Conservation (phyloP, 2,797 vertebrate species). For the Rhinophrynus dorsalis region DNA sequence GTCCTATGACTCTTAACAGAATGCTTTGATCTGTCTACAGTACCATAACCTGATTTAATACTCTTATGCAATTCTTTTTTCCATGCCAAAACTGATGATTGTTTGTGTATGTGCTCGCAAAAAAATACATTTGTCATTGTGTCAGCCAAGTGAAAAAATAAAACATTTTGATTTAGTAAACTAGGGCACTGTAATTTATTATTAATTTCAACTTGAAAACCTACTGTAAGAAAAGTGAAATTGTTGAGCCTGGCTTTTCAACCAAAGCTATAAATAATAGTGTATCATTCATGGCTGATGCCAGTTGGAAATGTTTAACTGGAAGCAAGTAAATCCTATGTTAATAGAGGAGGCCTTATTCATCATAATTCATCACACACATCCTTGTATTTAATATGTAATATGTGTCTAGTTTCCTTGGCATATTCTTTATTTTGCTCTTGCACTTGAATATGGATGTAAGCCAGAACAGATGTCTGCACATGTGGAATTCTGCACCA, state of each 20-base stretch:
- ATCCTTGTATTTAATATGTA: too few species aligned
- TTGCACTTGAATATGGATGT: too few species aligned
- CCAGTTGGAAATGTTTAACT: constrained; percentile 14
- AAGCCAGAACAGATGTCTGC: too few species aligned
- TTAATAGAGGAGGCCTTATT: neutral
- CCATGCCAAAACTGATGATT: constrained; percentile 28
- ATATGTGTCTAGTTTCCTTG: neutral
- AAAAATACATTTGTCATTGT: constrained; percentile 37
- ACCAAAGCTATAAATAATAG: constrained; percentile 2
- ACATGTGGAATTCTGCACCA: too few species aligned
- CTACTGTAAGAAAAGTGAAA: constrained; percentile 10
- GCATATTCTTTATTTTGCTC: neutral
- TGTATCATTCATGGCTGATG: neutral
- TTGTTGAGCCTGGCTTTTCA: constrained; percentile 8
- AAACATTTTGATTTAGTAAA: constrained; percentile 31
- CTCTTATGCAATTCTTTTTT: neutral
- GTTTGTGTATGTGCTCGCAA: constrained; percentile 1
- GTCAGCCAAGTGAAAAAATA: constrained; percentile 15
- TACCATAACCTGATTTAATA: constrained; percentile 19
- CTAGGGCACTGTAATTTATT: constrained; percentile 41
- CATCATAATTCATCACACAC: neutral
- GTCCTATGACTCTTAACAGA: neutral
- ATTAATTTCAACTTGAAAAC: constrained; percentile 35
- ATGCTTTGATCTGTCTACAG: constrained; percentile 7
- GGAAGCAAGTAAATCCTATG: neutral